Conservation (phyloP, 2,888 invertebrate genomes). For the Peribatodes rhomboidaria region DNA sequence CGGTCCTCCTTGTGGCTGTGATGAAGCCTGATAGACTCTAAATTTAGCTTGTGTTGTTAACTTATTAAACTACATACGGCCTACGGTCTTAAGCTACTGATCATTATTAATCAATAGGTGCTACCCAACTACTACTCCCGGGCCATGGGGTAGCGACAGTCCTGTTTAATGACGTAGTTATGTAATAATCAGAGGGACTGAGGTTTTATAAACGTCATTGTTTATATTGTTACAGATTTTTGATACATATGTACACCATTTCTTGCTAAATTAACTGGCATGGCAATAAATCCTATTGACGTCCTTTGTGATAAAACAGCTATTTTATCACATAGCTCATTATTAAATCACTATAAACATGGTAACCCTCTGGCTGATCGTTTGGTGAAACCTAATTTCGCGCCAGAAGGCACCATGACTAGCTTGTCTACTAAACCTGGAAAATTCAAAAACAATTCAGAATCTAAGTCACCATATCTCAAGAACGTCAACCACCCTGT, state of each 20-base stretch:
- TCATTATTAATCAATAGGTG: too few species aligned
- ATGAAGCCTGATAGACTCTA: too few species aligned
- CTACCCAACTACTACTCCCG: too few species aligned
- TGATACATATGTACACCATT: conserved; percentile 20
- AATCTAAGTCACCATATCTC: conserved; percentile 65
- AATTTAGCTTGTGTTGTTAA: too few species aligned
- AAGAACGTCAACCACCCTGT: conserved; percentile 61
- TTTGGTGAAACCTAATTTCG: conserved; percentile 53
- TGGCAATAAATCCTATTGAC: conserved; percentile 65
- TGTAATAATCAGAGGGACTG: too few species aligned
- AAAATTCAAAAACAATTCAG: conserved; percentile 53
- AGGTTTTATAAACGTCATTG: too few species aligned
- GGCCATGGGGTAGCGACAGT: too few species aligned
- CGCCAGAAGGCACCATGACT: conserved; percentile 52
- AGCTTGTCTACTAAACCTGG: conserved; percentile 49
- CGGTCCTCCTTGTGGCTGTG: too few species aligned
- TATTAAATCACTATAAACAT: conserved; percentile 50
- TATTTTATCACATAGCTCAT: conserved; percentile 47
- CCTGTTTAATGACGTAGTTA: too few species aligned
- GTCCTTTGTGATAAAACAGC: conserved; percentile 50
- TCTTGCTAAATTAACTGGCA: conserved; percentile 40
- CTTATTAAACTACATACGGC: too few species aligned
- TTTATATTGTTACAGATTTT: conserved; percentile 27
- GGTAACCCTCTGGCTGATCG: conserved; percentile 46
- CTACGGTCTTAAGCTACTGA: too few species aligned